Percentiles rank a stretch among this genome's conserved stretches.
Evolutionary conservation across 2,797 vertebrate species (phyloP).

Genomic region (Falco peregrinus): DNA sequence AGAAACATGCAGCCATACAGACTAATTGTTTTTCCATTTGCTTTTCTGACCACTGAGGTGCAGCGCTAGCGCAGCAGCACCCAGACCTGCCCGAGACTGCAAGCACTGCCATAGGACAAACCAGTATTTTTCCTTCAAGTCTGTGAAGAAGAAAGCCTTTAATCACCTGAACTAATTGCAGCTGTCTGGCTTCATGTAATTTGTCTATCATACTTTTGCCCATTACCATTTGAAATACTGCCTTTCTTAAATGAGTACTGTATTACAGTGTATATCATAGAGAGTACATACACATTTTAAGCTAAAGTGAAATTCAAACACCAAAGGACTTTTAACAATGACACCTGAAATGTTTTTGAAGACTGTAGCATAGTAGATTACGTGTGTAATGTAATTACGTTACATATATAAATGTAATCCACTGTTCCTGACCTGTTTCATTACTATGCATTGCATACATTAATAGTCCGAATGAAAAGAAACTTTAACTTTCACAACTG

Average conservation of each 20-base stretch:
- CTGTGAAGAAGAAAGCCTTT: not conserved
- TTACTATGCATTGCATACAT: not conserved
- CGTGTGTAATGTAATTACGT: not conserved
- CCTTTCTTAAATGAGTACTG: not conserved
- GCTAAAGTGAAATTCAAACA: not conserved
- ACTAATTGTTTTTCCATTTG: not conserved
- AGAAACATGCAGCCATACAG: not conserved
- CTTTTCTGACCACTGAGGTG: not conserved
- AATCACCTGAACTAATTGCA: not conserved
- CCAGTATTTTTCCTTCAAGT: not conserved
- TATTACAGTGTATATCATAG: not conserved
- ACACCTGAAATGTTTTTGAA: not conserved
- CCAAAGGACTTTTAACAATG: not conserved
- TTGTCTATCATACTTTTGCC: not conserved
- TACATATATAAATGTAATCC: not conserved
- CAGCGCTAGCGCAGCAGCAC: fast-evolving
- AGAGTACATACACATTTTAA: not conserved
- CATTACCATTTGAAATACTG: not conserved
- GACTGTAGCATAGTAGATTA: not conserved
- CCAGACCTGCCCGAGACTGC: fast-evolving
- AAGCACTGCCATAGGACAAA: not conserved
- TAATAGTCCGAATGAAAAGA: not conserved
- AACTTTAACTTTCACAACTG: not conserved
- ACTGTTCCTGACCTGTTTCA: not conserved
- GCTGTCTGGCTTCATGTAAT: not conserved